phyloP scores from a whole-genome alignment of 1,140 invertebrate species.

The Polyergus mexicanus region DNA sequence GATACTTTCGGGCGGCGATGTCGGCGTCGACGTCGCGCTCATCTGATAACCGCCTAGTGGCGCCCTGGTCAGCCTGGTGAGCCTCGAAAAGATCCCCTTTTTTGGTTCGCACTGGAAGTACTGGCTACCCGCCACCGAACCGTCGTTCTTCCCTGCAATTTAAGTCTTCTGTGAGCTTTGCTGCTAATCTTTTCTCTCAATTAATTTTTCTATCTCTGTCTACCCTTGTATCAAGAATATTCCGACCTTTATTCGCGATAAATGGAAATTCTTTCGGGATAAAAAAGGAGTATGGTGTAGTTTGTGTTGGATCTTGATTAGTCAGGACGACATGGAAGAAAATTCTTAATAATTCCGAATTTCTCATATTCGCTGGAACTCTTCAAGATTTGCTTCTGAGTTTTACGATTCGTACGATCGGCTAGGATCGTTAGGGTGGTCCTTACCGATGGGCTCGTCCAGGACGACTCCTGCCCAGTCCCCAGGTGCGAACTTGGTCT shows the following conservation, averaged over 20 bases:
- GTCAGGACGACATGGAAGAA: not conserved
- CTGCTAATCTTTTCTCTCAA: not conserved
- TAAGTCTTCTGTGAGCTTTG: not conserved
- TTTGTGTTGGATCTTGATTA: not conserved
- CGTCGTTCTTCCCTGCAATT: constrained; percentile 96
- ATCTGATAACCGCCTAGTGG: constrained; percentile 86
- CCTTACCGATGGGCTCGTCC: constrained; percentile 95
- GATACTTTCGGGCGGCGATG: constrained; percentile 79
- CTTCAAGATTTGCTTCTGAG: not conserved
- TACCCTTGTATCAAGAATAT: not conserved
- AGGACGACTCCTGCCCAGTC: constrained; percentile 99
- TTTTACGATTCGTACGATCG: not conserved
- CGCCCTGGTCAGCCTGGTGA: constrained; percentile 94
- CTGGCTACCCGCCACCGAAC: constrained; percentile 95
- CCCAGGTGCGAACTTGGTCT: constrained; percentile 97
- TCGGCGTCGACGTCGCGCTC: constrained; percentile 83
- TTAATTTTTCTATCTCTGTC: not conserved
- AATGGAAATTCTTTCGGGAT: not conserved
- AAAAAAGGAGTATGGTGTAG: not conserved
- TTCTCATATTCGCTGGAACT: not conserved
- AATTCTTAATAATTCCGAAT: not conserved
- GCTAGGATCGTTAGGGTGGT: not conserved
- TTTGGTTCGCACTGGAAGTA: constrained; percentile 98
- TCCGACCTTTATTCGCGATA: not conserved
- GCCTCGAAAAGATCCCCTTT: constrained; percentile 96